Evolutionary conservation across 2,888 invertebrate species (phyloP).

Genomic region (Lordiphosa fenestrarum): DNA sequence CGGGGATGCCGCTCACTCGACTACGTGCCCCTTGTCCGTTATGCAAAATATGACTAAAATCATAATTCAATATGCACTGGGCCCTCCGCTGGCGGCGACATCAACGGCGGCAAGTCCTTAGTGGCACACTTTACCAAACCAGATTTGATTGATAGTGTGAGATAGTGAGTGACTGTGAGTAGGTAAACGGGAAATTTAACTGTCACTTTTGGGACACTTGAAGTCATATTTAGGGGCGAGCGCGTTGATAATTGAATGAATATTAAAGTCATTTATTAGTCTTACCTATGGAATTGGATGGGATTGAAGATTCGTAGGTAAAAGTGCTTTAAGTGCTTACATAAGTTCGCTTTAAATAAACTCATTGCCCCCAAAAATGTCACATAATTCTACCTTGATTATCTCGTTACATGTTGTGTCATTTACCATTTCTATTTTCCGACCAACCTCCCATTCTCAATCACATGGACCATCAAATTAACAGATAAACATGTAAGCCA

Average conservation of each 20-base stretch:
- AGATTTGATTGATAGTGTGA: conserved; percentile 53
- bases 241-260: conserved; percentile 6
- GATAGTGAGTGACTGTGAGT: background rate
- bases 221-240: background rate
- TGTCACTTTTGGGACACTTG: conserved; percentile 38
- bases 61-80: conserved; percentile 48
- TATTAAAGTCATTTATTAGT: background rate
- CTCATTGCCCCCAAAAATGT: too few species aligned
- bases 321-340: too few species aligned
- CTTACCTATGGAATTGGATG: too few species aligned
- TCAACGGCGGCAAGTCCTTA: conserved; percentile 16
- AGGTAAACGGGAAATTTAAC: conserved; percentile 61
- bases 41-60: conserved; percentile 51
- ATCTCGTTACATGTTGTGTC: too few species aligned
- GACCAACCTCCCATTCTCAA: background rate
- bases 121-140: conserved; percentile 56
- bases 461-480: conserved; percentile 56
- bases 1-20: conserved; percentile 11
- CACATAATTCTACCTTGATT: too few species aligned
- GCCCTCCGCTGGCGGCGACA: conserved; percentile 15
- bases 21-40: conserved; percentile 25
- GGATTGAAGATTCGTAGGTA: too few species aligned
- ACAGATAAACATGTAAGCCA: conserved; percentile 52
- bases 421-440: too few species aligned
- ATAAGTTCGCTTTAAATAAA: too few species aligned